phyloP scores from a whole-genome alignment of 2,797 vertebrate genomes.

The Sebastes vulpes region DNA sequence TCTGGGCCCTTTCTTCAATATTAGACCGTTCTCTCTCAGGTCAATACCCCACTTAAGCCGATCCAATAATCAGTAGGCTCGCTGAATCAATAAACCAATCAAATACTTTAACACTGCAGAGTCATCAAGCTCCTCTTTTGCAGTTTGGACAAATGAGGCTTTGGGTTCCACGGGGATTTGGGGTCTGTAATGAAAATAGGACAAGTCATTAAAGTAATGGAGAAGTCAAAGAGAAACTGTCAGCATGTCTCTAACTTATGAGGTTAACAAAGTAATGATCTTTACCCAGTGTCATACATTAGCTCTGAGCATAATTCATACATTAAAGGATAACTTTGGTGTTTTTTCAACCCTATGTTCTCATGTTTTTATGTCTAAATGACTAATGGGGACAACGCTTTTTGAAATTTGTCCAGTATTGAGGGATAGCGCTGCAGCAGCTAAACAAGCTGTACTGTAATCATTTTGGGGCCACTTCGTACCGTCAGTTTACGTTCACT shows the following conservation, averaged over 20 bases:
- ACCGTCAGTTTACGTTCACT: no score
- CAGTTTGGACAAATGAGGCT: conserved; percentile 45
- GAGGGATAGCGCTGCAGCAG: no score
- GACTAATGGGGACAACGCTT: no score
- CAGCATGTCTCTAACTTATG: conserved; percentile 18
- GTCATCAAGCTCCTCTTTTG: conserved; percentile 48
- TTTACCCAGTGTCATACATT: background rate
- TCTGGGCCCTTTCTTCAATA: conserved; percentile 18
- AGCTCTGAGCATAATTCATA: background rate
- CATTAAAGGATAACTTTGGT: no score
- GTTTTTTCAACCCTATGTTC: no score
- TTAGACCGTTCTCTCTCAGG: conserved; percentile 35
- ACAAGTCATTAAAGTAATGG: conserved; percentile 41
- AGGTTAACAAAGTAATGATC: conserved; percentile 4
- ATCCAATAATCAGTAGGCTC: conserved; percentile 49
- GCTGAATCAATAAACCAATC: conserved; percentile 72
- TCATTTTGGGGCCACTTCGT: no score
- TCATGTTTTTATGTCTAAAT: no score
- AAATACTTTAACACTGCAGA: conserved; percentile 65
- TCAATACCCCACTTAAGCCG: conserved; percentile 51
- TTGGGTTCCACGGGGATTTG: conserved; percentile 46
- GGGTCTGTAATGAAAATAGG: conserved; percentile 48
- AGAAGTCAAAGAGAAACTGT: conserved; percentile 28
- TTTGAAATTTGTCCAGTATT: no score
- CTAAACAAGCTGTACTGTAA: no score